phyloP scores from a whole-genome alignment of 2,888 invertebrate genomes.

The Synanthedon vespiformis region DNA sequence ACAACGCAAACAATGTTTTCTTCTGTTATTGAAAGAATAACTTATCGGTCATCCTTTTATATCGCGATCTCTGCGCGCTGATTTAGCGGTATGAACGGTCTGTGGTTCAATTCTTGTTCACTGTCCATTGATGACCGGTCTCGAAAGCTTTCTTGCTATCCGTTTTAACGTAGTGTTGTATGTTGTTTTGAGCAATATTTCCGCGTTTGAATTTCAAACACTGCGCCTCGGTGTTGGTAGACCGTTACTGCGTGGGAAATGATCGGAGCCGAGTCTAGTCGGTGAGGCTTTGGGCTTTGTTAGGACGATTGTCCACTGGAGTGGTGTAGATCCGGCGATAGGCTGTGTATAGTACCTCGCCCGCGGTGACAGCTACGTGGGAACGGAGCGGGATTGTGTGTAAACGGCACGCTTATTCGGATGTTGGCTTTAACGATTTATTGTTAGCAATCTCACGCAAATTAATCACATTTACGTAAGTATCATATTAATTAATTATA shows the following conservation, averaged over 20 bases:
- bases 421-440: conserved; percentile 14
- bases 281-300: conserved; percentile 65
- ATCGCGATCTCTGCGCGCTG: conserved; percentile 48
- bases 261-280: conserved; percentile 49
- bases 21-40: conserved; percentile 57
- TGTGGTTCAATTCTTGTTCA: conserved; percentile 24
- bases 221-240: conserved; percentile 50
- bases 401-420: conserved; percentile 38
- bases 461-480: no score
- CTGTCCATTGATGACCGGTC: conserved; percentile 39
- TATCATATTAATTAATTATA: no score
- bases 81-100: conserved; percentile 29
- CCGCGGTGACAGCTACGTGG: conserved; percentile 64
- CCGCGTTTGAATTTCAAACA: conserved; percentile 56
- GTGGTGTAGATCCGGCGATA: conserved; percentile 65
- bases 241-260: conserved; percentile 70
- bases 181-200: conserved; percentile 31
- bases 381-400: conserved; percentile 53
- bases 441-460: background rate
- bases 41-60: conserved; percentile 68
- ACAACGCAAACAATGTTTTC: conserved; percentile 56
- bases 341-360: conserved; percentile 37
- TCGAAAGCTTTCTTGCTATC: conserved; percentile 13
- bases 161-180: conserved; percentile 29
- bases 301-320: conserved; percentile 67